Evolutionary conservation across 2,797 vertebrate genomes (phyloP), one percentile per base, ranked within the genome.

Genomic region (Orestias chungarensis): DNA sequence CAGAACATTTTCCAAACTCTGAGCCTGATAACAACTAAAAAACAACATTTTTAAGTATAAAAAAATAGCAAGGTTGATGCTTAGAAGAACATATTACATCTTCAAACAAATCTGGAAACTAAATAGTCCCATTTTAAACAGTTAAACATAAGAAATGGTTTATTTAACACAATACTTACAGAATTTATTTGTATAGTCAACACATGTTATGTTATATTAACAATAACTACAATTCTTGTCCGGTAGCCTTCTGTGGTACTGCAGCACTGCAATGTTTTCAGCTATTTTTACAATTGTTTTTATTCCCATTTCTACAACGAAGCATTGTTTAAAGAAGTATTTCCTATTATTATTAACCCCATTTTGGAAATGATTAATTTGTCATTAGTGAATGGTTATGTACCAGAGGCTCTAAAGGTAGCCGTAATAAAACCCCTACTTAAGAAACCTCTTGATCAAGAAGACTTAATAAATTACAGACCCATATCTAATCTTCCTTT

Each of bases 81-180:
- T 66, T 47, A 7, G 9, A 25, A 44, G 12, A 9, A 59, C 23
- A 44, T 46, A 11, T 47, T 38, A 8, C 12, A 52, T 20, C 27
- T 66, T 50, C 23, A 17, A 23, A 49, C 23, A 29, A 57, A 43
- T 31, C 46, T 47, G 25, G 17, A 68, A 67, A 65, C 8, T 66
- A 38, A 12, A 65, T 17, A 55, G 0, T 50, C 18, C 46, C 14
- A 29, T 0, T 20, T 14, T 35, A 64, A 80, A 64, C 64, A 1
- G 4, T 27, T 70, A 10, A 77, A 59, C 55, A 66, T 40, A 79
- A 64, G 62, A 70, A 46, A 8, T 25, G 59, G 50, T 92, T 90
- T 90, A 91, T 91, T 91, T 80, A 85, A 88, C 90, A 90, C 83
- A 65, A 80, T 68, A 87, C 79, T 83, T 81, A 85, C 77, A 88